Percentiles rank a stretch among this genome's conserved stretches.
Evolutionary conservation across 2,797 vertebrate species (phyloP).

Genomic region (Rhinophrynus dorsalis): DNA sequence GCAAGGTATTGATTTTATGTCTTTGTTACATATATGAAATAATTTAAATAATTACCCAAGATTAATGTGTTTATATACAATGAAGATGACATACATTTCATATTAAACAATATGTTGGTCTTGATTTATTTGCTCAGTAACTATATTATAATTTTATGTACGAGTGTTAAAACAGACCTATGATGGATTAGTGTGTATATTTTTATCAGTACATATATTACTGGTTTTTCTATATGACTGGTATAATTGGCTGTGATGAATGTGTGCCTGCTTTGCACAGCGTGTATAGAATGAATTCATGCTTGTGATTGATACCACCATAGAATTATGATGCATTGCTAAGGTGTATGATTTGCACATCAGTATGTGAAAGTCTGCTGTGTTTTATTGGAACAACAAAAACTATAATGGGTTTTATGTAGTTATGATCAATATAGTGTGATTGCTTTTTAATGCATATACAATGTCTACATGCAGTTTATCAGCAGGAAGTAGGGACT

Average conservation of each 20-base stretch:
- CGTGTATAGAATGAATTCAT: neutral
- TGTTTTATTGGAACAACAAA: neutral
- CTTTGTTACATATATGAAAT: too few relatives aligned
- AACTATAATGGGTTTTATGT: neutral
- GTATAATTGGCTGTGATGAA: neutral
- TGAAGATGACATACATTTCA: neutral
- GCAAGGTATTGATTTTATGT: too few relatives aligned
- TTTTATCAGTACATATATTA: neutral
- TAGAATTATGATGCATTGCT: neutral
- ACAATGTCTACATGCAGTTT: neutral
- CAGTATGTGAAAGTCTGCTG: neutral
- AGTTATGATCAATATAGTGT: neutral
- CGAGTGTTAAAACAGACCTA: neutral
- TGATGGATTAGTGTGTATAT: neutral
- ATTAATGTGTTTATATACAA: neutral
- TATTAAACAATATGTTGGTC: neutral
- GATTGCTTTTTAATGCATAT: neutral
- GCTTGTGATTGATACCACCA: neutral
- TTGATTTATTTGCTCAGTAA: neutral
- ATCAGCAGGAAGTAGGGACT: neutral
- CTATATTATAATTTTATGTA: neutral
- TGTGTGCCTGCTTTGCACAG: neutral
- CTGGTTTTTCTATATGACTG: neutral
- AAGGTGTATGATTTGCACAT: neutral
- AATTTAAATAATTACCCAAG: too few relatives aligned